Evolutionary conservation across 30 jellyfish, hydroid and myxozoan species (phyloP), one percentile per base, ranked within the genome.

Genomic region (Hydractinia symbiolongicarpus): DNA sequence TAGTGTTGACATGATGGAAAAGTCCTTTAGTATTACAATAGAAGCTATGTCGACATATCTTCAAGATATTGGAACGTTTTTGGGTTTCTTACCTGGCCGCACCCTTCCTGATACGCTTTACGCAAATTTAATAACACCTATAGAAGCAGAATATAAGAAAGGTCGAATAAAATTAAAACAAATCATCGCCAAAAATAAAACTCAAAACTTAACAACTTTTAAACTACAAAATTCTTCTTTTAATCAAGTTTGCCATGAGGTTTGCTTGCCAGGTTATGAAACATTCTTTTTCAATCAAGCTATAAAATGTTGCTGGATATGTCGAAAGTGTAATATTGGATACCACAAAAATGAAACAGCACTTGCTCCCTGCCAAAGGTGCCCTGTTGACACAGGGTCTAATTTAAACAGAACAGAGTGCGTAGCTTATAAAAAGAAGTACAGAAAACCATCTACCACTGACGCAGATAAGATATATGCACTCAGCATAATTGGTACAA

Each of bases 281-380:
- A 5, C 74, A 64, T 7, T 64, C 9, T 13, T n/a, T 13, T 7
- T 13, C 19, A 64, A 64, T 51, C 19, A 64, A 13, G 9, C 40
- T n/a, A 51, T 64, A 6, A 64, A 8, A 64, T 64, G 74, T 64
- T 64, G 74, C 74, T 64, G 74, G 74, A 51, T n/a, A 7, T 64
- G 74, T 64, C 52, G 19, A n/a, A 64, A 64, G 17, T 64, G 74
- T 2, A 44, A 64, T n/a, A 44, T 51, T 44, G 52, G 40, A 13
- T 64, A n/a, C 40, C 40, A 64, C 40, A 64, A 64, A 13, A 64
- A 64, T 13, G 16, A 7, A 64, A 64, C 74, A 64, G 74, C 52
- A 7, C 74, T n/a, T n/a, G 40, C 19, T 51, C 19, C 9, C 9
- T 64, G 74, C 16, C 9, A 6, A 13, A 64, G 40, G 74, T 64